Conservation (phyloP, 2,888 invertebrate species). For the Pachydiplax longipennis region DNA sequence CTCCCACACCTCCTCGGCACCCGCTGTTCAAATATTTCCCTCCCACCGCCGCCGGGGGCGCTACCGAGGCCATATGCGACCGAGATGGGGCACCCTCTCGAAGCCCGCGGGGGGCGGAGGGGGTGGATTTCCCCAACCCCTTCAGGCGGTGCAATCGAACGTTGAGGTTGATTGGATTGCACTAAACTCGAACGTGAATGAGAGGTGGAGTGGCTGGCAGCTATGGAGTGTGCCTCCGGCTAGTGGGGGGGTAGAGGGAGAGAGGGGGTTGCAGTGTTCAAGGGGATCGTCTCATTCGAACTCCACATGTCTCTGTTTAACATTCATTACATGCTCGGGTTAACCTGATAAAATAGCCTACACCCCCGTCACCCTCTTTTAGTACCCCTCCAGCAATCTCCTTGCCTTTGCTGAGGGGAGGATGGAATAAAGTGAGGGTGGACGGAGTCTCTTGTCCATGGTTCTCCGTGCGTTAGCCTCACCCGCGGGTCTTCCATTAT, state of each 20-base stretch:
- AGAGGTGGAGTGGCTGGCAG: constrained; percentile 20
- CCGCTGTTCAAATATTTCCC: constrained; percentile 42
- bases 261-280: constrained; percentile 25
- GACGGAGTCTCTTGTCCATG: background rate
- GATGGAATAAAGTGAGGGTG: constrained; percentile 16
- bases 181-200: constrained; percentile 43
- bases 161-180: constrained; percentile 35
- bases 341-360: constrained; percentile 36
- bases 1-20: background rate
- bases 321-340: constrained; percentile 50
- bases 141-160: constrained; percentile 34
- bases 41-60: background rate
- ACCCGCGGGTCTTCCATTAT: background rate
- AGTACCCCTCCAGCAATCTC: background rate
- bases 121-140: background rate
- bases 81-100: background rate
- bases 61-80: background rate
- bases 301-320: constrained; percentile 50
- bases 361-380: background rate
- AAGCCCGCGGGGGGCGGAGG: background rate
- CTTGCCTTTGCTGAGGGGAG: constrained; percentile 2
- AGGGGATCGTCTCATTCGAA: constrained; percentile 27
- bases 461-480: background rate
- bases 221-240: background rate
- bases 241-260: background rate